Base-by-base conservation (phyloP, 2,888 invertebrate genomes). In the Harpalus rubripes region DNA sequence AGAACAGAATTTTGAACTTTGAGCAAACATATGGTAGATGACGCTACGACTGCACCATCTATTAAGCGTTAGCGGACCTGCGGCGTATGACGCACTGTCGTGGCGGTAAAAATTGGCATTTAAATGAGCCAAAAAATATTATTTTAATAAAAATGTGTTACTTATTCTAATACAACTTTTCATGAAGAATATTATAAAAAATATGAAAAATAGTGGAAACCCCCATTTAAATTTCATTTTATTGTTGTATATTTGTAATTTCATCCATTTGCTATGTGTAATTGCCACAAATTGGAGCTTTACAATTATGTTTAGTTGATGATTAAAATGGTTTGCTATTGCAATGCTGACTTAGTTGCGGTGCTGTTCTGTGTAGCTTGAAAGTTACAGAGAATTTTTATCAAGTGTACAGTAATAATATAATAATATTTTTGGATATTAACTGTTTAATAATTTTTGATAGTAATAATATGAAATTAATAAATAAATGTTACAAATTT, bases 401-500 rank as follows among this genome's bases (percentile, higher is more conserved):
- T 80, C 79, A 84, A 79, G 58, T 85, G 85, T 85, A 85, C 72
- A 85, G 79, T 80, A 80, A 85, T 80, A 85, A 85, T 85, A 85
- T 85, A 85, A 78, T 78, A 78, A 84, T 85, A 85, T 85, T 85
- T 85, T 85, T 85, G 80, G 85, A 85, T 80, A 85, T 85, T 85
- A 85, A 85, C 85, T 85, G 85, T 85, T 85, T 85, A 85, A 85
- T 85, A 80, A 85, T 80, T 85, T 85, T 85, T 85, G 84, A 84
- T 84, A 84, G 79, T 85, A 85, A 80, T 79, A 85, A 80, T 84
- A 84, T 65, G 65, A 85, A 85, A 80, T 79, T 85, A 80, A 85
- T 85, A 85, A 85, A 84, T 76, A 78, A 80, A 80, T 80, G 61
- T 80, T 78, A 78, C 22, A 58, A 78, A 78, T 78, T 78, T 78